Conservation (phyloP, 2,113 vertebrate genomes). For the Mastomys coucha region DNA sequence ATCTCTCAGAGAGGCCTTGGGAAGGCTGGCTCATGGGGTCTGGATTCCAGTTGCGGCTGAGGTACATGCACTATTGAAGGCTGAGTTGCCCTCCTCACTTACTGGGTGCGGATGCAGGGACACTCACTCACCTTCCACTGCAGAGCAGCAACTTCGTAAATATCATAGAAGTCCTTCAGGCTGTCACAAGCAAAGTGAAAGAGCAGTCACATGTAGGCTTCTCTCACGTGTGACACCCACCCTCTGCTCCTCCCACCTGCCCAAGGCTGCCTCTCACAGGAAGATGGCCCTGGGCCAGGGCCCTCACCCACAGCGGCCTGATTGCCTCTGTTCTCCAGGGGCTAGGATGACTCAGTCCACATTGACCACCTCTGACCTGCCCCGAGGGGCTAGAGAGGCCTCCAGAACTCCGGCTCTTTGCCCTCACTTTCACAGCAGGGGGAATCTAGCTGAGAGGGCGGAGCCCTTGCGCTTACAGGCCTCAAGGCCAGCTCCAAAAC, state of each 20-base stretch:
- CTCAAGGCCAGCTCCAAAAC: not conserved
- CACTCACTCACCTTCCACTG: conserved; percentile 96
- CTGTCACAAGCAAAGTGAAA: conserved; percentile 85
- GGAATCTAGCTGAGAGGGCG: not conserved
- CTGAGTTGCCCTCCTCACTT: not conserved
- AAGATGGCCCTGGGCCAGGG: not conserved
- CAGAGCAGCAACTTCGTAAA: conserved; percentile 96
- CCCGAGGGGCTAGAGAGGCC: not conserved
- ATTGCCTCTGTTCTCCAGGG: not conserved
- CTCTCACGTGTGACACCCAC: not conserved
- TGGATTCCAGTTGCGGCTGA: no score
- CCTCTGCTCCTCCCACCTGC: not conserved
- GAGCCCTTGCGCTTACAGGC: no score
- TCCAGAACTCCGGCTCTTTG: no score
- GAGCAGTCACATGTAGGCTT: not conserved
- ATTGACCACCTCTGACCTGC: not conserved
- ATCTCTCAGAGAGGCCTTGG: no score
- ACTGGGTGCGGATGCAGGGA: accelerated
- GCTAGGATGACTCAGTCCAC: accelerated
- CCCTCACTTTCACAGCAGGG: no score
- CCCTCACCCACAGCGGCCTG: not conserved
- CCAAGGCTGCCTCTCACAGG: not conserved
- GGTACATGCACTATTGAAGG: not conserved
- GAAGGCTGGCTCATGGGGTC: not conserved
- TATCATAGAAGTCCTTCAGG: conserved; percentile 96